A percentile compares a stretch with the other conserved stretches of the same genome.
These are phyloP conservation scores for Poeciliopsis prolifica DNA, from an alignment of 2,113 vertebrate genomes.

Conservation along the genomic window DNA sequence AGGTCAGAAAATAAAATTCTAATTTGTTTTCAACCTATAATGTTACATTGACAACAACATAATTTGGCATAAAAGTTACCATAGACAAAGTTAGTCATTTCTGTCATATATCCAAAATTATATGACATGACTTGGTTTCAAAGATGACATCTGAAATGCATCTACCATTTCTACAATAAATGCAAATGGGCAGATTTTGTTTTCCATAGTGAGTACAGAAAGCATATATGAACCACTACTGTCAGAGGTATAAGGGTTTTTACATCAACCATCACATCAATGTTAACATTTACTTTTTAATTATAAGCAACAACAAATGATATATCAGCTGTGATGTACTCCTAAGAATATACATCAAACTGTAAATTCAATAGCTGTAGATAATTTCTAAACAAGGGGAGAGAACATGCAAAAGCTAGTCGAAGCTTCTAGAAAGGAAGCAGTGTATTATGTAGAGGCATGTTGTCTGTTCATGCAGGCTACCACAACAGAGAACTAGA, in stretches of 20 bases:
- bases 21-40: not conserved
- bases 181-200: not conserved
- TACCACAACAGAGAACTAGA: not conserved
- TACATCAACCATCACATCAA: not conserved
- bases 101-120: not conserved
- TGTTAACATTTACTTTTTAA: not conserved
- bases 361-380: no score
- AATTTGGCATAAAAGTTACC: not conserved
- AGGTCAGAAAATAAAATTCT: not conserved
- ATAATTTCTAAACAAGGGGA: no score
- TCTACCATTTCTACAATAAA: no score
- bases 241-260: not conserved
- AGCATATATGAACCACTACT: not conserved
- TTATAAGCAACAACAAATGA: no score
- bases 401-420: no score
- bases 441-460: no score
- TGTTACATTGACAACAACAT: no score
- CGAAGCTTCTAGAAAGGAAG: no score
- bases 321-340: no score
- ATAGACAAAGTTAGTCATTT: not conserved
- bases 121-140: not conserved
- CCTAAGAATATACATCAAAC: no score
- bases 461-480: no score
- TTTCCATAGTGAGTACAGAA: not conserved
- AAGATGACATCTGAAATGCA: no score